phyloP scores from a whole-genome alignment of 1,140 invertebrate species.

The Nasonia vitripennis region DNA sequence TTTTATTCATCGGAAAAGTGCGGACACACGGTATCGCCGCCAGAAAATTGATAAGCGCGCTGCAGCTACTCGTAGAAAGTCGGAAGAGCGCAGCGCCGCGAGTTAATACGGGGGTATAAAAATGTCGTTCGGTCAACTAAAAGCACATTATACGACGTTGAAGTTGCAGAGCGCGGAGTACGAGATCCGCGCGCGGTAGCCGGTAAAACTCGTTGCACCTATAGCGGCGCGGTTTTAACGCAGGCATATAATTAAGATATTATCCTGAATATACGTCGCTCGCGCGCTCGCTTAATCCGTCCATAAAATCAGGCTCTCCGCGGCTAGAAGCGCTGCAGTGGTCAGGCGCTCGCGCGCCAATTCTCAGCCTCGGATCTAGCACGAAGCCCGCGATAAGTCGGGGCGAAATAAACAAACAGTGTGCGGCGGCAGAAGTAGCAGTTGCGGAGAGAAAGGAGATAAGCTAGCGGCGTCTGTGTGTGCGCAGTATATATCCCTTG shows the following conservation, averaged over 20 bases:
- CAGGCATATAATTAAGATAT: constrained; percentile 38
- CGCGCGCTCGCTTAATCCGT: background rate
- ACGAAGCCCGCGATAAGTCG: constrained; percentile 6
- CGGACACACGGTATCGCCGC: no score
- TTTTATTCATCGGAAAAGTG: background rate
- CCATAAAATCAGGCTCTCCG: background rate
- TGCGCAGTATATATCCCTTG: no score
- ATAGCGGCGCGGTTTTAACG: background rate
- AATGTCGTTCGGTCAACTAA: constrained; percentile 14
- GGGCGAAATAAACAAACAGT: background rate
- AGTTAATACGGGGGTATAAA: constrained; percentile 25
- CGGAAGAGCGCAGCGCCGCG: background rate
- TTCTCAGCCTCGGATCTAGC: background rate
- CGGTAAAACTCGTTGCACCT: background rate
- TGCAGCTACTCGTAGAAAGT: background rate
- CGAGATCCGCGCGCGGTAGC: background rate
- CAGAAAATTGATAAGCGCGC: no score
- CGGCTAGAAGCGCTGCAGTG: background rate
- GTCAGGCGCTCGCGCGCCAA: background rate
- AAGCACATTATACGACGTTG: constrained; percentile 5
- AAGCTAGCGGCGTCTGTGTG: background rate
- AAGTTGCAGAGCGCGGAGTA: no score
- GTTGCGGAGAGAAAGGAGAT: background rate
- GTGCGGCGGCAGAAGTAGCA: background rate
- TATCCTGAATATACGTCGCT: constrained; percentile 21